Percentiles rank a stretch among this genome's conserved stretches.
These are phyloP conservation scores for Whitmania pigra DNA, from an alignment of 1,140 invertebrate species.

Conservation along the genomic window DNA sequence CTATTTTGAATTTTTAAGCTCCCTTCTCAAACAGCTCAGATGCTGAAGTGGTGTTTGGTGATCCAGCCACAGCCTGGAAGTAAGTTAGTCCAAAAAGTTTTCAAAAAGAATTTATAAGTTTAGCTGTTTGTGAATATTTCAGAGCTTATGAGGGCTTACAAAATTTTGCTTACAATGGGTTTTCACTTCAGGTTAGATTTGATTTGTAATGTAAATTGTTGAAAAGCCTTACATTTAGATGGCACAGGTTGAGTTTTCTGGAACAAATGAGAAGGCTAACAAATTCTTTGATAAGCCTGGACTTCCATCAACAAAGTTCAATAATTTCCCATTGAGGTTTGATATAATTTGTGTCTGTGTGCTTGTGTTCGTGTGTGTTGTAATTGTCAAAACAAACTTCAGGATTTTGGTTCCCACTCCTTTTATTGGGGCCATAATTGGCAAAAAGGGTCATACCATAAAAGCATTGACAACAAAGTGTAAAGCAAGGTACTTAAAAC, in stretches of 20 bases:
- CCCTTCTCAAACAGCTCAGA: background rate
- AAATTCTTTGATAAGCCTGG: background rate
- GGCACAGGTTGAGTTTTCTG: constrained; percentile 5
- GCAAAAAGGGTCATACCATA: constrained; percentile 83
- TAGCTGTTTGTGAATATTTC: constrained; percentile 12
- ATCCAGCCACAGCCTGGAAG: background rate
- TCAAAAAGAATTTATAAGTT: background rate
- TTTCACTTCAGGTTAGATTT: constrained; percentile 1
- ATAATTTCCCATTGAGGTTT: constrained; percentile 13
- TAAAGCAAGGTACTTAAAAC: constrained; percentile 44
- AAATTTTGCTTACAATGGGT: constrained; percentile 12
- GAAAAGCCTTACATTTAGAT: background rate
- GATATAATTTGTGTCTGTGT: background rate
- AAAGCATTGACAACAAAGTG: constrained; percentile 86
- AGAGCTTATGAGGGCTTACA: constrained; percentile 16
- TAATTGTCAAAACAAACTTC: constrained; percentile 24
- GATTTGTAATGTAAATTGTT: background rate
- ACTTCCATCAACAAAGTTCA: background rate
- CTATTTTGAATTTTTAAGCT: background rate
- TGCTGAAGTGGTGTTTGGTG: background rate
- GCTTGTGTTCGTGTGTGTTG: background rate
- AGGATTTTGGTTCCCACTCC: constrained; percentile 82
- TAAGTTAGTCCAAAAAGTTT: background rate
- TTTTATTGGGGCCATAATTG: constrained; percentile 88
- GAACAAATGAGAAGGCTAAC: background rate